These are phyloP conservation scores for Acholoe squamosa DNA, from an alignment of 2,888 invertebrate genomes.

Conservation along the genomic window DNA sequence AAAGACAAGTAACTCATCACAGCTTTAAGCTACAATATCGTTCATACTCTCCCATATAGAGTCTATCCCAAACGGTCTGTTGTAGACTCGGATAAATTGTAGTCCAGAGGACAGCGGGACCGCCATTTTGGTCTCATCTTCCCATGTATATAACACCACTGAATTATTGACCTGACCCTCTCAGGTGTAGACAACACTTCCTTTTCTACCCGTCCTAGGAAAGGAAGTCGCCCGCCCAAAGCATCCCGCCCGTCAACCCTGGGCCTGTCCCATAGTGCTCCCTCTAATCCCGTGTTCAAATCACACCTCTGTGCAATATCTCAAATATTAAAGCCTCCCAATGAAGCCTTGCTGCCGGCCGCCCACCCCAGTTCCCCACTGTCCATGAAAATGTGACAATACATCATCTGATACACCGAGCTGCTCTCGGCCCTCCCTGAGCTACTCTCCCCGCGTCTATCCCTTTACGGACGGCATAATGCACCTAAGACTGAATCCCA, in stretches of 20 bases:
- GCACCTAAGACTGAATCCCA: no score
- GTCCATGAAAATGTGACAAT: conserved; percentile 19
- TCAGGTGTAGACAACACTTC: background rate
- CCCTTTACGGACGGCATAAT: no score
- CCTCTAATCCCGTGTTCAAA: background rate
- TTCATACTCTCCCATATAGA: no score
- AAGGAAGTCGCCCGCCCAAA: background rate
- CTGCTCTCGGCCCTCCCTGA: background rate
- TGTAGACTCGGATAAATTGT: no score
- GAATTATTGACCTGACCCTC: background rate
- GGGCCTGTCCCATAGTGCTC: background rate
- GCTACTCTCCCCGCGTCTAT: no score
- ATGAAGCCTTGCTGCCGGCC: background rate
- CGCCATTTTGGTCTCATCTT: background rate
- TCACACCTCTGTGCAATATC: background rate
- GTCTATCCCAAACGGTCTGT: no score
- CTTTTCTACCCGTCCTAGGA: background rate
- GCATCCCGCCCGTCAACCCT: background rate
- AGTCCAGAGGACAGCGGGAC: background rate
- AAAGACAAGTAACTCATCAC: no score
- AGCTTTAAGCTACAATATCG: no score
- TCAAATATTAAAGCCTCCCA: background rate
- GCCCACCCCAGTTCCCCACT: background rate
- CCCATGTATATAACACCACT: background rate
- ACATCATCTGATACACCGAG: background rate